phyloP scores from a whole-genome alignment of 2,797 vertebrate genomes.

The Tamandua tetradactyla region DNA sequence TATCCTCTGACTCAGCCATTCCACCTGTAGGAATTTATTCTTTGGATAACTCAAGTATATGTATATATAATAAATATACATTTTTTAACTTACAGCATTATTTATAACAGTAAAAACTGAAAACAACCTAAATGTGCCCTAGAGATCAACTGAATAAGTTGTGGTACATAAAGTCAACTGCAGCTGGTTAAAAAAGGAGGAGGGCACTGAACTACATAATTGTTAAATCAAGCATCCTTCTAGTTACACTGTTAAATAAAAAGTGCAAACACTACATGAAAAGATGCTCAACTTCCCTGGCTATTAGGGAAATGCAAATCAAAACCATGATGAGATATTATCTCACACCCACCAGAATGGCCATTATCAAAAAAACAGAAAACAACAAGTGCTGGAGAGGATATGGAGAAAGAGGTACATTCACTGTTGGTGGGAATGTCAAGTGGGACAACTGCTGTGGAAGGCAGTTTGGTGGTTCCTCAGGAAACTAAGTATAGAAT shows the following conservation, averaged over 20 bases:
- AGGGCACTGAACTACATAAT: background rate
- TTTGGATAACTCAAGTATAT: background rate
- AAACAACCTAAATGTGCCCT: background rate
- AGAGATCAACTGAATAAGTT: background rate
- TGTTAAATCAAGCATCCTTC: background rate
- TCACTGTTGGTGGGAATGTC: too few relatives aligned
- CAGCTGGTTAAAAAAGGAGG: background rate
- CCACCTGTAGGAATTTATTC: background rate
- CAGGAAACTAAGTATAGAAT: too few relatives aligned
- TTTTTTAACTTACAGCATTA: constrained; percentile 1
- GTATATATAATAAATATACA: background rate
- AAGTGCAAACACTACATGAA: too few relatives aligned
- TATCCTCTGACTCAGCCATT: background rate
- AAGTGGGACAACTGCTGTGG: too few relatives aligned
- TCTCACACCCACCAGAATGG: too few relatives aligned
- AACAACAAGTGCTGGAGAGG: too few relatives aligned
- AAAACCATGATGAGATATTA: too few relatives aligned
- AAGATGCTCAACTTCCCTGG: too few relatives aligned
- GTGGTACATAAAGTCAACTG: background rate
- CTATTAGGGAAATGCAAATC: too few relatives aligned
- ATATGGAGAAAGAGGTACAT: too few relatives aligned
- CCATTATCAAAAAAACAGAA: too few relatives aligned
- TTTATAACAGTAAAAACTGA: background rate
- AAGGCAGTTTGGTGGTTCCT: too few relatives aligned
- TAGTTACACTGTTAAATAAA: constrained; percentile 7